Conservation (phyloP, 2,797 vertebrate genomes). For the Sylvia borin region DNA sequence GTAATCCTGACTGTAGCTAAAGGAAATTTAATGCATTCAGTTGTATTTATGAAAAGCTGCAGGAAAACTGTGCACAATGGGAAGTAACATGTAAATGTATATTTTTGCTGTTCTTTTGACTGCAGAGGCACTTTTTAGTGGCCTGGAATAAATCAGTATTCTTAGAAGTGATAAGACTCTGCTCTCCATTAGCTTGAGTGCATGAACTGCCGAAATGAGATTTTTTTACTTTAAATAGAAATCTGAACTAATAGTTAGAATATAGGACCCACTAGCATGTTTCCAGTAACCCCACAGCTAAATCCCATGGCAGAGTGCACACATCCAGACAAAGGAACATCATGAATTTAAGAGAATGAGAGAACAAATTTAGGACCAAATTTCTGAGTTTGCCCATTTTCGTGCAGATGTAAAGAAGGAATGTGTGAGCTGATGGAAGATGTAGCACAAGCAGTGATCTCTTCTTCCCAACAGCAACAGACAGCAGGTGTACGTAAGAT, state of each 20-base stretch:
- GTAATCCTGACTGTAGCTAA: neutral
- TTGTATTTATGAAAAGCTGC: neutral
- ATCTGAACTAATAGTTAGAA: neutral
- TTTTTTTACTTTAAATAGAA: neutral
- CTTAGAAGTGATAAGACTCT: neutral
- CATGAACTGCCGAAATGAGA: neutral
- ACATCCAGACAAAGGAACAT: fast-evolving
- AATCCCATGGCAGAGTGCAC: neutral
- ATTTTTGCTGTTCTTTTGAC: neutral
- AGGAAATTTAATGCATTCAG: neutral
- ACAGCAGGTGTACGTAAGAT: neutral
- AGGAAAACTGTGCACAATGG: neutral
- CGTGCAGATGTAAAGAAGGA: neutral
- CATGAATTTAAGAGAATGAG: neutral
- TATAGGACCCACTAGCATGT: fast-evolving
- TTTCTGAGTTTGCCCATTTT: neutral
- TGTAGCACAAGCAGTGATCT: neutral
- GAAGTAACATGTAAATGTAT: neutral
- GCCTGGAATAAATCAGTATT: neutral
- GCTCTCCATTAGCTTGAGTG: neutral
- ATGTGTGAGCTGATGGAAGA: neutral
- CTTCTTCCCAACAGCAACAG: neutral
- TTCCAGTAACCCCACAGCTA: neutral
- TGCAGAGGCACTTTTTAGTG: neutral
- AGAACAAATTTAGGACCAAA: neutral